A percentile compares a stretch with the other conserved stretches of the same genome.
phyloP scores from a whole-genome alignment of 2,797 vertebrate species.

The Gorsachius magnificus region DNA sequence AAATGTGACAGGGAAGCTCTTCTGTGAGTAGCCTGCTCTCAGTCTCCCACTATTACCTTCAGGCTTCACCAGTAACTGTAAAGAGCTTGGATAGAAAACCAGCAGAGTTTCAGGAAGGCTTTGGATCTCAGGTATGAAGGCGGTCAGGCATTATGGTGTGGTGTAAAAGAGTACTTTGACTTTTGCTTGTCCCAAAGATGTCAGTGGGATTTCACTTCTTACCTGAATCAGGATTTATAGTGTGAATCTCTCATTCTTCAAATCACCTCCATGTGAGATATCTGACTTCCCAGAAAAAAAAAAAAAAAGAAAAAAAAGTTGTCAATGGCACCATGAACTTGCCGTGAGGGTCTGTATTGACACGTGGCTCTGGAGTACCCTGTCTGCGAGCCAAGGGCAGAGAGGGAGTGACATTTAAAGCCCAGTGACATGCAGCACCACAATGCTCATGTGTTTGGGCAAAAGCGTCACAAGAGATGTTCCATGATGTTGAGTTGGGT shows the following conservation, averaged over 20 bases:
- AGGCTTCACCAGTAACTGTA: not conserved
- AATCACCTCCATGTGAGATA: not conserved
- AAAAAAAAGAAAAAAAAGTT: not conserved
- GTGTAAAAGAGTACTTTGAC: not conserved
- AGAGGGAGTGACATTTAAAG: not conserved
- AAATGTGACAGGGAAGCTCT: not conserved
- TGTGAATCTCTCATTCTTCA: not conserved
- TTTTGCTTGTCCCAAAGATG: not conserved
- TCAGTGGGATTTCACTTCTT: not conserved
- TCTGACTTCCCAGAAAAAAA: not conserved
- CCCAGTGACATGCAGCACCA: not conserved
- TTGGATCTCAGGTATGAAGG: not conserved
- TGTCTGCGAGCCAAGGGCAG: not conserved
- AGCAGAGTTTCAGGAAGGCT: not conserved
- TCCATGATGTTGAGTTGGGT: not conserved
- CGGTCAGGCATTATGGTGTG: fast-evolving
- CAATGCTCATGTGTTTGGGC: fast-evolving
- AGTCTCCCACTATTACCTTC: not conserved
- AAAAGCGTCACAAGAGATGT: not conserved
- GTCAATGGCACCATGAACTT: not conserved
- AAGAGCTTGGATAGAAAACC: not conserved
- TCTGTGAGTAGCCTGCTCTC: not conserved
- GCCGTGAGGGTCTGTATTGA: fast-evolving
- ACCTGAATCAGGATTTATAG: not conserved
- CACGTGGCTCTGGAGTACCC: not conserved